These are phyloP conservation scores for Gymnogyps californianus DNA, from an alignment of 2,113 vertebrate genomes.

Conservation along the genomic window DNA sequence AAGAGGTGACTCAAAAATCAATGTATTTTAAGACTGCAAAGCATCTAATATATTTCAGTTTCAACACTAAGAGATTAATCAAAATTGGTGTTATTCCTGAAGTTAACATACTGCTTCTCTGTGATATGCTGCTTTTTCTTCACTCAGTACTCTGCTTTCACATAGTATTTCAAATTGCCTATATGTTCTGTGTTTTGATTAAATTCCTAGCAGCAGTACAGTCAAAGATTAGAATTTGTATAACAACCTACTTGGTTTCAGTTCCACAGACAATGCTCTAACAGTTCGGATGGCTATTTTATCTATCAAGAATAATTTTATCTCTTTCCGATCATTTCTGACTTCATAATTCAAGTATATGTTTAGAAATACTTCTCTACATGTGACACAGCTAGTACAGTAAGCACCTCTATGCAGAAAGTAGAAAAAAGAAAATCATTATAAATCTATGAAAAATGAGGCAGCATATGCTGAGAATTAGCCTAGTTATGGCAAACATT, in stretches of 20 bases:
- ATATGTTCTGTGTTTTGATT: neutral
- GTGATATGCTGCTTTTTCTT: neutral
- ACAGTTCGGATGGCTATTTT: neutral
- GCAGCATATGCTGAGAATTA: conserved; percentile 9
- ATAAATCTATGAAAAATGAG: neutral
- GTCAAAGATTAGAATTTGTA: neutral
- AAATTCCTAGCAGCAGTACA: neutral
- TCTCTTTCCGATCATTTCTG: neutral
- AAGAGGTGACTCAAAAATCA: neutral
- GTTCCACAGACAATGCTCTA: neutral
- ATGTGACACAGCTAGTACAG: neutral
- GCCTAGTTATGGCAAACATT: neutral
- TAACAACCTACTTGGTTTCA: neutral
- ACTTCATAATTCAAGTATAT: neutral
- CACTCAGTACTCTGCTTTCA: neutral
- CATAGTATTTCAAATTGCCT: neutral
- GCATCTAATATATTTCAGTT: neutral
- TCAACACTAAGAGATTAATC: neutral
- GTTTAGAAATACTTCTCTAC: conserved; percentile 18
- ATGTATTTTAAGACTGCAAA: neutral
- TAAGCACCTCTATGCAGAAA: neutral
- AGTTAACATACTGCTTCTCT: neutral
- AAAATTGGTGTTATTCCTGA: neutral
- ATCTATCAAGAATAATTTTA: neutral
- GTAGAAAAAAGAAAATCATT: neutral